Base-by-base conservation (phyloP, 1,140 invertebrate genomes). In the Sitobion miscanthi region DNA sequence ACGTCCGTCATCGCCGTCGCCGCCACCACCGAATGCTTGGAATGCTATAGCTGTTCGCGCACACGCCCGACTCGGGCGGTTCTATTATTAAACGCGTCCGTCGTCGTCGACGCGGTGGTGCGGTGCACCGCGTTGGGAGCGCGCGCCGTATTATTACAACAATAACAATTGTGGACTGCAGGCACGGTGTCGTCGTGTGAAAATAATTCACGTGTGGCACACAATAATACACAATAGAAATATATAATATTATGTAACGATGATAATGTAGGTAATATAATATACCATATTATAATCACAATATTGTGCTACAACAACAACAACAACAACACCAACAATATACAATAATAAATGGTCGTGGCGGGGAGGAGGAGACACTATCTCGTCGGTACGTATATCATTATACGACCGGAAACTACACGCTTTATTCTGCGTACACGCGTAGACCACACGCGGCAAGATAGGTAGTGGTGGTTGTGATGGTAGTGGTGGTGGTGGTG, bases 31-130 rank as follows among this genome's bases (percentile, higher is more conserved):
- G 77, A 77, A 35, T 17, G n/a, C 62, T 77, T 6, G 62, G 62
- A 77, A 77, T 77, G 62, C 30, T 77, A 35, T 77, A 20, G n/a
- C 85, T 23, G 42, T 45, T 25, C 85, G 30, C 85, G 85, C 11
- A 47, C 85, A 23, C 54, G 54, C 47, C 62, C 62, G 62, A 17
- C 62, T n/a, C 30, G 62, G 62, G 25, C 45, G 42, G 30, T 38
- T 47, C 90, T 88, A 88, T 52, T 35, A 52, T 52, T 88, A 88
- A 88, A 88, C 86, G 86, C n/a, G 86, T 88, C 86, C 86, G 86
- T 88, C 86, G 47, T 47, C 11, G 11, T 21, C 83, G 35, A 23
- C 38, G 20, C 38, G 83, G 30, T 49, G 47, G 87, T 87, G 25
- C 87, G 87, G 47, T 49, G 47, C 49, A 49, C n/a, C 62, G 62